Evolutionary conservation across 2,888 invertebrate species (phyloP), one percentile per base, ranked within the genome.

Genomic region (Mactromeris polynyma): DNA sequence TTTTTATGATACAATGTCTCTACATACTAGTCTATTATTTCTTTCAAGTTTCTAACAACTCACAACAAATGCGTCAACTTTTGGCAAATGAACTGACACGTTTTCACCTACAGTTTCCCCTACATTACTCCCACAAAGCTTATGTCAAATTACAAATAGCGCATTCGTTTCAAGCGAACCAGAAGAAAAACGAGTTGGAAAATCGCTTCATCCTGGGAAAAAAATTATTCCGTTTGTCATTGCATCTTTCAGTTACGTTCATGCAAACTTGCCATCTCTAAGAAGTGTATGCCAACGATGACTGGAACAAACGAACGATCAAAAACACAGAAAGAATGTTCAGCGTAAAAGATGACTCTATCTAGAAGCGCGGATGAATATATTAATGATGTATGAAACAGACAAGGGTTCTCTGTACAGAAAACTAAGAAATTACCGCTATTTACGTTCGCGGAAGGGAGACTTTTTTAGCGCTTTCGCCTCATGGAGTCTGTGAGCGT

Each of bases 1-100:
- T 33, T 36, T 4, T 33, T 26, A 73, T 73, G 36, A 4, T 73
- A 19, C 73, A 73, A 33, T 1, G 33, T 73, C 73, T 73, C 33
- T 7, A 26, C 33, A 11, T 33, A 33, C 33, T 36, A 14, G 36
- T 33, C 4, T 1, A 73, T 14, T 11, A 36, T 19, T 73, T 73
- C 33, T 73, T 33, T 73, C 19, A 73, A 26, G 73, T 73, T 73
- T 21, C 19, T 26, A 31, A 33, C 73, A 73, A 73, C 73, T 73
- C 33, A 33, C 19, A 73, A 73, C 73, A 73, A 73, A 73, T 11
- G 19, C 73, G 73, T 73, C 73, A 73, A 73, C 73, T 36, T 33
- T 73, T 73, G 73, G 73, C 73, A 73, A 33, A 73, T 3, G 19
- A 73, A 73, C 73, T 73, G 73, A 73, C 73, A 73, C 31, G 14